A percentile compares a stretch with the other conserved stretches of the same genome.
These are phyloP conservation scores for Drosophila nebulosa DNA, from an alignment of 1,140 invertebrate species.

Conservation along the genomic window DNA sequence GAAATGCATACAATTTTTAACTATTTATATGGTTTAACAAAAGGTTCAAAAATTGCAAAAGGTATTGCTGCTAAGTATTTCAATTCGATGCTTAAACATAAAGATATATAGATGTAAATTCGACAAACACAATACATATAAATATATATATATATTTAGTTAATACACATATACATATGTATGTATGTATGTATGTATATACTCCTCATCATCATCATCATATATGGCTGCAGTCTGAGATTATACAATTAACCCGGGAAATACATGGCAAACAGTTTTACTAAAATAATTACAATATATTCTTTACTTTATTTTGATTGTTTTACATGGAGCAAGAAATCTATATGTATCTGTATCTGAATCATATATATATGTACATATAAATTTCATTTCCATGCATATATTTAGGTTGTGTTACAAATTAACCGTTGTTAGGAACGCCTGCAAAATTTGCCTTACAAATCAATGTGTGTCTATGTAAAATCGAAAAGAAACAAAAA, in stretches of 20 bases:
- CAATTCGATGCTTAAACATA: background rate
- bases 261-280: conserved; percentile 1
- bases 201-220: background rate
- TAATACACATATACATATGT: conserved; percentile 3
- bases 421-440: conserved; percentile 1
- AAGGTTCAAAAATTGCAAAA: background rate
- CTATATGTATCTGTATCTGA: too few species aligned
- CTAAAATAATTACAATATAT: background rate
- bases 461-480: background rate
- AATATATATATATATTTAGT: background rate
- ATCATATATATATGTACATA: background rate
- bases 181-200: too few species aligned
- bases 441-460: background rate
- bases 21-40: background rate
- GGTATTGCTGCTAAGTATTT: background rate
- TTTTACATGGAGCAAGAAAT: background rate
- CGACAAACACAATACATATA: background rate
- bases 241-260: background rate
- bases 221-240: conserved; percentile 7
- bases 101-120: background rate
- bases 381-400: background rate
- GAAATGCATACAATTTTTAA: background rate
- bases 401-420: background rate
- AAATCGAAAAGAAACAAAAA: background rate
- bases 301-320: background rate